Evolutionary conservation across 2,888 invertebrate species (phyloP), one percentile per base, ranked within the genome.

Genomic region (Dicyrtoma fusca): DNA sequence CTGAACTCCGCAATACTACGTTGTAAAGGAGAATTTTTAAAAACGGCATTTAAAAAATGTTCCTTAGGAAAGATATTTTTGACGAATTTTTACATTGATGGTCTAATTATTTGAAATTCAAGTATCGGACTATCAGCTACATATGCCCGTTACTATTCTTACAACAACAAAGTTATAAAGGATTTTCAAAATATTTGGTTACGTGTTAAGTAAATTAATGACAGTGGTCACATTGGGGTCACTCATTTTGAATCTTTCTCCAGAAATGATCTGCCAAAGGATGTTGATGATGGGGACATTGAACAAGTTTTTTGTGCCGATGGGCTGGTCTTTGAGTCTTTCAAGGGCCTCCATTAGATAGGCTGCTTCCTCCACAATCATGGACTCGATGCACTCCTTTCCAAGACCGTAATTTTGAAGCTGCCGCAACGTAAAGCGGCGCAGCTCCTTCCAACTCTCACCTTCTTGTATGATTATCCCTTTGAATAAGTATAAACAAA

Each of bases 351-450:
- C n/a, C n/a, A n/a, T n/a, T n/a, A n/a, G n/a, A n/a, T n/a, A n/a
- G n/a, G n/a, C n/a, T n/a, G 68, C 57, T 14, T 68, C 68, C 11
- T 68, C 57, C 3, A 14, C 44, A 68, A 68, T 68, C 1, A 57
- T 53, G 2, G 57, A 23, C n/a, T 45, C 68, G 1, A 68, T 10
- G 44, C 23, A 21, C 4, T 55, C 8, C 11, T 34, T 34, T 11
- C 68, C 68, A n/a, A 68, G 23, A 0, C 68, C 68, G 25, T 44
- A 68, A 23, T 68, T 57, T 42, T 44, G 55, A 13, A 68, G 55
- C 11, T 19, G 42, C n/a, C 57, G 55, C 1, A 68, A 13, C 3
- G 68, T 57, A n/a, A 68, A 68, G 5, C n/a, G 8, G 2, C 68
- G 68, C 2, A 21, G 45, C n/a, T 44, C 44, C 34, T 45, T 68